These are phyloP conservation scores for Aleadryas rufinucha DNA, from an alignment of 2,113 vertebrate species.

Conservation along the genomic window DNA sequence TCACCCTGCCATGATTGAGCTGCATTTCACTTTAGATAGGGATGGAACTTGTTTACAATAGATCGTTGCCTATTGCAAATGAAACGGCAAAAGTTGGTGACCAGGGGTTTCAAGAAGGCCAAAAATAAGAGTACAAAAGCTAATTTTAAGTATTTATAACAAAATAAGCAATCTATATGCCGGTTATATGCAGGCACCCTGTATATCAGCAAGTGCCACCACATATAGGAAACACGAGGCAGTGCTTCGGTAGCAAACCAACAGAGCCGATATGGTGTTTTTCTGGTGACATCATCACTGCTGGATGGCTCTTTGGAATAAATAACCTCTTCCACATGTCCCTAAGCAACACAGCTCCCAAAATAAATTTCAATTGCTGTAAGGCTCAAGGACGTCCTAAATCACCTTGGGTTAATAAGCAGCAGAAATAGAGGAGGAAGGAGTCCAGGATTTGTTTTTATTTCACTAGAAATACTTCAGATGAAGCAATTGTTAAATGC, in stretches of 20 bases:
- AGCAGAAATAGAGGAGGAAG: slow-evolving; percentile 27
- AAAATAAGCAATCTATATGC: not conserved
- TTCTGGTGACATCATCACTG: slow-evolving; percentile 38
- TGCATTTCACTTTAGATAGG: not conserved
- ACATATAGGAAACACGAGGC: not conserved
- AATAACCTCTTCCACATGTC: slow-evolving; percentile 66
- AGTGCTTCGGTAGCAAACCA: slow-evolving; percentile 35
- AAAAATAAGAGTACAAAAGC: not conserved
- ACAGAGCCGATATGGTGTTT: not conserved
- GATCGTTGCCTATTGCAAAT: not conserved
- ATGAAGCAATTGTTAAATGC: slow-evolving; percentile 44
- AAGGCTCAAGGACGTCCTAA: slow-evolving; percentile 38
- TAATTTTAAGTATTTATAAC: not conserved
- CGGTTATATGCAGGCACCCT: not conserved
- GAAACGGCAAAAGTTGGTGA: not conserved
- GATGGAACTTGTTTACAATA: not conserved
- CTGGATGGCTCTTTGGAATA: slow-evolving; percentile 34
- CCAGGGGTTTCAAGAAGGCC: not conserved
- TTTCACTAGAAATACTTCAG: slow-evolving; percentile 23
- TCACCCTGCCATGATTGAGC: not conserved
- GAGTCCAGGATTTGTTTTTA: slow-evolving; percentile 40
- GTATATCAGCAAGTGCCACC: slow-evolving; percentile 34
- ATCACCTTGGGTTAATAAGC: slow-evolving; percentile 59
- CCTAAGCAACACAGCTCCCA: not conserved
- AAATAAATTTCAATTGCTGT: slow-evolving; percentile 54